Base-by-base conservation (phyloP, 1,140 invertebrate species). In the Drosophila navojoa region DNA sequence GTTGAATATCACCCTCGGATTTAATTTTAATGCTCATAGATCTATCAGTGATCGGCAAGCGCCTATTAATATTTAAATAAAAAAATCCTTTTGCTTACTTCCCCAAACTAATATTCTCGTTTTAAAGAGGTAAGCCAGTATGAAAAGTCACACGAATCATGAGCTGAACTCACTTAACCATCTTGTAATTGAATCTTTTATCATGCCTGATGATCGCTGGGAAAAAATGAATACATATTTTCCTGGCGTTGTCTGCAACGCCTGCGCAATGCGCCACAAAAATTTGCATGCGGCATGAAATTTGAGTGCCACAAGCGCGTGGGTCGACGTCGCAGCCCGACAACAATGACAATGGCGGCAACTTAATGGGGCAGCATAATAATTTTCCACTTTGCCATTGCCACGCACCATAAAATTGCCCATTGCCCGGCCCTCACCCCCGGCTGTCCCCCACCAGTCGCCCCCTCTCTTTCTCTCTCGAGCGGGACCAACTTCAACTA, bases 111-210 rank as follows among this genome's bases (percentile, higher is more conserved):
- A 38, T 38, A 38, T 38, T 38, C 10, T 13, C 35, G 0, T 11
- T 38, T 38, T 7, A 0, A 9, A 11, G 1, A 1, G 42, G n/a
- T 45, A 5, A 16, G 16, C 42, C 3, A 2, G n/a, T 1, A 16
- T 15, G 42, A 71, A 74, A 79, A 89, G 79, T 79, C 82, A 68
- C 82, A 87, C 71, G 71, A 70, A 70, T 75, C 71, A 75, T 70
- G 66, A 58, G 62, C 38, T 63, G 68, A 81, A 77, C 78, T 73
- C 59, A 58, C 59, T 61, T 61, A 49, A 55, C 35, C 72, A 75
- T 75, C 72, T 75, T 71, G 82, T 86, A 86, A 86, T 86, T 86
- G 82, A 86, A 86, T 86, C 84, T 86, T 86, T 86, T 86, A 87
- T 86, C 82, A 76, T 74, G 71, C 40, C 15, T 54, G 19, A 22